Evolutionary conservation across 2,113 vertebrate species (phyloP), one percentile per base, ranked within the genome.

Genomic region (Mastomys coucha): DNA sequence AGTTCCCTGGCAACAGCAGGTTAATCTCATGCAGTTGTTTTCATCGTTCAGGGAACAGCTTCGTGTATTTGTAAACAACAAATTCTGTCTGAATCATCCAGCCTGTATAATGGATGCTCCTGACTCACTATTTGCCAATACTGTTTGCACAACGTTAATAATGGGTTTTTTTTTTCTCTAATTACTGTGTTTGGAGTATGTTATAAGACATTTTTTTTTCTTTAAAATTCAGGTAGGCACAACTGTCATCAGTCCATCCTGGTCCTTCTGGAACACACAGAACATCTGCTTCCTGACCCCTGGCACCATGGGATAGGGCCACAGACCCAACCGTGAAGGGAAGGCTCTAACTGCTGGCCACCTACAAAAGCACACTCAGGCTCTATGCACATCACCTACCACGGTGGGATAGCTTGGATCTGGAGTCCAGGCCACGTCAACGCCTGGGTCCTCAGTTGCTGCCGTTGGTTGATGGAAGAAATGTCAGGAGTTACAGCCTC

Each of bases 101-200:
- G 26, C 39, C 42, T 73, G 33, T 39, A 53, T 69, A 82, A 77
- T 67, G 70, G 87, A 82, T 56, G 45, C 36, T 72, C 60, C 60
- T 39, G 88, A 89, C 63, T 91, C 82, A 72, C 60, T 73, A 33
- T 60, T 87, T 81, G 39, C 87, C 17, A 3, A 26, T 69, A 63
- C n/a, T 85, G 51, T 63, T 67, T 91, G 33, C 73, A 78, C 69
- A 63, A 67, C n/a, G 81, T 91, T 78, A 91, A 94, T 82, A 94
- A 65, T 72, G 77, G 85, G 58, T 4, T 58, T 58, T 69, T n/a
- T 28, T 88, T 88, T 88, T 82, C 84, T 88, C 63, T 92, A 91
- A 89, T 91, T 80, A 92, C 75, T 95, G 69, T 87, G 88, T 91
- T 91, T 91, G n/a, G 31, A 90, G 63, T 67, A 82, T 63, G 88